phyloP scores from a whole-genome alignment of 1,140 invertebrate species.

The Plutomurus gul region DNA sequence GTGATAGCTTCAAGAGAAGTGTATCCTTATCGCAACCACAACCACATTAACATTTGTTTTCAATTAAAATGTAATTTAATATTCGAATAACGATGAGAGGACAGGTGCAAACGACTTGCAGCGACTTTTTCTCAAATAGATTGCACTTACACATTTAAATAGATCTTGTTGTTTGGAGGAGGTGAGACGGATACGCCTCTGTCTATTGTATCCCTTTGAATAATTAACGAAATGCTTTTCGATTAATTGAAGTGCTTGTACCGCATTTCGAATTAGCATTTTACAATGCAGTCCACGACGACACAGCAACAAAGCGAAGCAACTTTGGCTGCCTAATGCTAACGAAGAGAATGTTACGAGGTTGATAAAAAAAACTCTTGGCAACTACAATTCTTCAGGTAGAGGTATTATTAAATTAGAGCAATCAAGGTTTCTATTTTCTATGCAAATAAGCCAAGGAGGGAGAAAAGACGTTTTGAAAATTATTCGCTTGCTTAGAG shows the following conservation, averaged over 20 bases:
- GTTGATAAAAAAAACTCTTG: background rate
- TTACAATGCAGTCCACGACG: background rate
- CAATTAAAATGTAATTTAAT: slow-evolving; percentile 24
- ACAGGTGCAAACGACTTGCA: background rate
- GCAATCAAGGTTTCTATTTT: background rate
- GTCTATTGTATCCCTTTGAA: background rate
- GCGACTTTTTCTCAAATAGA: background rate
- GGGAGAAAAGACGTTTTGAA: background rate
- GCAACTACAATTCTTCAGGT: background rate
- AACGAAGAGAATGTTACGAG: background rate
- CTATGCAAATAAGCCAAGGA: background rate
- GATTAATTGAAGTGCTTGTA: background rate
- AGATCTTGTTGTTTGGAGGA: background rate
- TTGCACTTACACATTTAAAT: background rate
- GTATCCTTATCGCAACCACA: background rate
- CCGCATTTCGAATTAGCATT: background rate
- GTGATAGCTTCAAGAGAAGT: background rate
- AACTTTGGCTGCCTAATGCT: too few species aligned
- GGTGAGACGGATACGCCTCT: background rate
- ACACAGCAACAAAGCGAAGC: too few species aligned
- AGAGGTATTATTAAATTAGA: background rate
- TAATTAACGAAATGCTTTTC: background rate
- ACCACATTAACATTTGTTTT: slow-evolving; percentile 8
- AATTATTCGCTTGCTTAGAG: background rate
- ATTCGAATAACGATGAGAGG: background rate